phyloP scores from a whole-genome alignment of 2,797 vertebrate genomes.

The Sebastes cheni region DNA sequence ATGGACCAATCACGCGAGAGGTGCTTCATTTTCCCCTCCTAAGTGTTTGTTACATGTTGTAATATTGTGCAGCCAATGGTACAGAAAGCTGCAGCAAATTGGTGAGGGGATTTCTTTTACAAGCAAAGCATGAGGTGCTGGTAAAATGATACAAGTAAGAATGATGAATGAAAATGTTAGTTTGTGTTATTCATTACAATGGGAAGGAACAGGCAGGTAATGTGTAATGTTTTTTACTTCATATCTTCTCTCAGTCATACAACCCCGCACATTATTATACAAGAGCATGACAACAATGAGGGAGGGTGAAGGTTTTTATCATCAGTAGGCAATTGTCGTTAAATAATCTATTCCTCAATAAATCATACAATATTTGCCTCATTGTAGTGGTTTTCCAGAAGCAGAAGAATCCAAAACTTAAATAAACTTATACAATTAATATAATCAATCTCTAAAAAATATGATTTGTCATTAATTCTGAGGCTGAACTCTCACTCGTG shows the following conservation, averaged over 20 bases:
- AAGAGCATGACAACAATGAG: not conserved
- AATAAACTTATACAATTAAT: not conserved
- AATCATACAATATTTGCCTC: not conserved
- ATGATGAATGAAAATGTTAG: not conserved
- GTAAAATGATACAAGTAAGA: not conserved
- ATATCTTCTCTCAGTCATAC: not conserved
- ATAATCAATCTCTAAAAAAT: not conserved
- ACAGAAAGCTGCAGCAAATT: not conserved
- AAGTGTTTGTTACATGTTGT: constrained; percentile 18
- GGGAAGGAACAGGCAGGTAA: too few relatives aligned
- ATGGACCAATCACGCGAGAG: constrained; percentile 42
- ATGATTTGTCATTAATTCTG: not conserved
- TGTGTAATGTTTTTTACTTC: not conserved
- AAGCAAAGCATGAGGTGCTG: not conserved
- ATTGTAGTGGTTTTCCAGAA: not conserved
- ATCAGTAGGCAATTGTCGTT: not conserved
- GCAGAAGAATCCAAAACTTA: not conserved
- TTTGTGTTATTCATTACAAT: not conserved
- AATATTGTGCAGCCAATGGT: constrained; percentile 18
- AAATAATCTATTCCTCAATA: not conserved
- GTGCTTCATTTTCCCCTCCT: constrained; percentile 11
- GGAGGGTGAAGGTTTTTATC: not conserved
- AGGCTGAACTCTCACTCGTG: not conserved
- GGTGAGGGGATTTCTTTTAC: not conserved
- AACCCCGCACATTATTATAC: not conserved